These are phyloP conservation scores for Heliconius erato DNA, from an alignment of 2,888 invertebrate genomes.

Conservation along the genomic window DNA sequence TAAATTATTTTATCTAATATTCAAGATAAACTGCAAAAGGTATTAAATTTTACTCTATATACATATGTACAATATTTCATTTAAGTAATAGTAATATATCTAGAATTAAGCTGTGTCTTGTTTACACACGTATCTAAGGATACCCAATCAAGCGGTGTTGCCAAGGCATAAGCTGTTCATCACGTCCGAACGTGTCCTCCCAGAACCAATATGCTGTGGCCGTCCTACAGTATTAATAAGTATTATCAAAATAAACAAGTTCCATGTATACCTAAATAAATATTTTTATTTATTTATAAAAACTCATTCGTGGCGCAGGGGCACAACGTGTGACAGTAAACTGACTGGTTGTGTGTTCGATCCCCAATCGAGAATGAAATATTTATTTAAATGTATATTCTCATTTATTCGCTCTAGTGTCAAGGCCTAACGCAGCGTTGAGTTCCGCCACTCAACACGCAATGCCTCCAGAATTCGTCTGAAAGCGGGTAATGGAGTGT, in stretches of 20 bases:
- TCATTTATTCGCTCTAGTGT: too few relatives aligned
- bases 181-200: constrained; percentile 70
- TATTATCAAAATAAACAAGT: constrained; percentile 2
- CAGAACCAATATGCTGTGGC: constrained; percentile 37
- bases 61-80: background rate
- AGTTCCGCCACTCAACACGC: too few relatives aligned
- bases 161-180: constrained; percentile 73
- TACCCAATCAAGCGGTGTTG: constrained; percentile 70
- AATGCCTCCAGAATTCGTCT: too few relatives aligned
- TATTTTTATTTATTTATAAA: background rate
- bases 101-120: constrained; percentile 16
- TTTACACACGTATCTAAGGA: constrained; percentile 43
- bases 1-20: background rate
- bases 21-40: background rate
- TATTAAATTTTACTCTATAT: background rate
- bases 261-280: background rate
- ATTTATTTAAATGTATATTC: too few relatives aligned
- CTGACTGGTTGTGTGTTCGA: too few relatives aligned
- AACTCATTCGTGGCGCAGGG: too few relatives aligned
- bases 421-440: too few relatives aligned
- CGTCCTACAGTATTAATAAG: background rate
- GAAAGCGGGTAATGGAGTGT: too few relatives aligned
- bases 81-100: constrained; percentile 10
- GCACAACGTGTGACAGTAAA: too few relatives aligned
- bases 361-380: too few relatives aligned